Conservation (phyloP, 2,888 invertebrate genomes). For the Lissocephala sabroskyi region DNA sequence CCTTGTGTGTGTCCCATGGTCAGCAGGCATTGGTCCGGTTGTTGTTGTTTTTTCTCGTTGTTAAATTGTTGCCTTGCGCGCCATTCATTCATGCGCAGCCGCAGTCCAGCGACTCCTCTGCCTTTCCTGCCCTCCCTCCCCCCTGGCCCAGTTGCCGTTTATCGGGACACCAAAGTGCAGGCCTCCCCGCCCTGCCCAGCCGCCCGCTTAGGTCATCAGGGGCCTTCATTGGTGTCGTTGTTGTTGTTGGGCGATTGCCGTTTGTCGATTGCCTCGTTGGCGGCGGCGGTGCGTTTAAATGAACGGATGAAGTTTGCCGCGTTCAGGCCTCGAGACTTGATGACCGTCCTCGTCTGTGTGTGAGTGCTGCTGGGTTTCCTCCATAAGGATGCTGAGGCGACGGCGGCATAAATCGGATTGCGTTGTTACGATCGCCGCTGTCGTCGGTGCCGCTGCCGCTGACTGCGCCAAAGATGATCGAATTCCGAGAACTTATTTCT, state of each 20-base stretch:
- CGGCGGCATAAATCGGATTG: constrained; percentile 11
- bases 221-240: background rate
- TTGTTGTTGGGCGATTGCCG: constrained; percentile 1
- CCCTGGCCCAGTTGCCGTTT: background rate
- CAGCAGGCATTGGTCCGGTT: too few relatives aligned
- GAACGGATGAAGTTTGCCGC: background rate
- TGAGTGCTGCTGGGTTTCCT: too few relatives aligned
- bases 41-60: too few relatives aligned
- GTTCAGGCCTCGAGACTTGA: too few relatives aligned
- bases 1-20: too few relatives aligned
- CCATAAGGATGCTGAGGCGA: background rate
- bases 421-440: constrained; percentile 6
- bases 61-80: constrained; percentile 12
- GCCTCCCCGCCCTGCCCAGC: background rate
- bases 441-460: background rate
- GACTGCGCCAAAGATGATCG: constrained; percentile 50
- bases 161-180: too few relatives aligned
- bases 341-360: too few relatives aligned
- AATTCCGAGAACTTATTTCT: constrained; percentile 61
- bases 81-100: constrained; percentile 15
- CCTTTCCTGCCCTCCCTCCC: background rate
- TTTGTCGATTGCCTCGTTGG: background rate
- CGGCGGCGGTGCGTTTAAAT: background rate
- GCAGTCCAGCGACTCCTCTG: background rate
- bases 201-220: background rate